Percentiles rank a stretch among this genome's conserved stretches.
Evolutionary conservation across 2,797 vertebrate genomes (phyloP).

Genomic region (Rhinichthys osculus): DNA sequence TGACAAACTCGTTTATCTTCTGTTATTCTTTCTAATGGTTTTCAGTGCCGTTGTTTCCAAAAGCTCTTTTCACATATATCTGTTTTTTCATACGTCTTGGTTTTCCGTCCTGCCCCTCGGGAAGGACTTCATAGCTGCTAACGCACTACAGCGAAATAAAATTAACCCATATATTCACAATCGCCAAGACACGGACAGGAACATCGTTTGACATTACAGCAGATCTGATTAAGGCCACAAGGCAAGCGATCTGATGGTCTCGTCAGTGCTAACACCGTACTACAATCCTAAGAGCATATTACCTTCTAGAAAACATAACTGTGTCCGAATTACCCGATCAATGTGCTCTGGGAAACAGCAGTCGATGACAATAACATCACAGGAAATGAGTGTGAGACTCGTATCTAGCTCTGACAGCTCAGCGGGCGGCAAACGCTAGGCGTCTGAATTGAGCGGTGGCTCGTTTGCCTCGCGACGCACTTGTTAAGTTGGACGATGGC

Average conservation of each 20-base stretch:
- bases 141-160: slow-evolving; percentile 29
- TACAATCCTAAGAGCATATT: slow-evolving; percentile 1
- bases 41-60: neutral
- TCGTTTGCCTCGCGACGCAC: neutral
- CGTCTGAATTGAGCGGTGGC: slow-evolving; percentile 10
- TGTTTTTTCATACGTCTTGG: neutral
- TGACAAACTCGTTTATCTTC: slow-evolving; percentile 39
- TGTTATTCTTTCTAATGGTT: slow-evolving; percentile 8
- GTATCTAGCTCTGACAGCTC: neutral
- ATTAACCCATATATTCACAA: slow-evolving; percentile 26
- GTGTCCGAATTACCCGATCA: slow-evolving; percentile 5
- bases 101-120: slow-evolving; percentile 6
- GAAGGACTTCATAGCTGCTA: neutral
- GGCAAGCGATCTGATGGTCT: slow-evolving; percentile 11
- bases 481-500: slow-evolving; percentile 1
- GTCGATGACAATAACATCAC: slow-evolving; percentile 47
- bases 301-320: slow-evolving; percentile 20
- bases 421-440: neutral
- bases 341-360: neutral
- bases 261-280: slow-evolving; percentile 1
- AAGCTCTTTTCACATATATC: neutral
- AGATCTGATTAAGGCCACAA: slow-evolving; percentile 37
- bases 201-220: slow-evolving; percentile 22
- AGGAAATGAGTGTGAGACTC: neutral
- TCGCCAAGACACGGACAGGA: neutral